A percentile compares a stretch with the other conserved stretches of the same genome.
Evolutionary conservation across 2,888 invertebrate genomes (phyloP).

Genomic region (Melanostoma mellinum): DNA sequence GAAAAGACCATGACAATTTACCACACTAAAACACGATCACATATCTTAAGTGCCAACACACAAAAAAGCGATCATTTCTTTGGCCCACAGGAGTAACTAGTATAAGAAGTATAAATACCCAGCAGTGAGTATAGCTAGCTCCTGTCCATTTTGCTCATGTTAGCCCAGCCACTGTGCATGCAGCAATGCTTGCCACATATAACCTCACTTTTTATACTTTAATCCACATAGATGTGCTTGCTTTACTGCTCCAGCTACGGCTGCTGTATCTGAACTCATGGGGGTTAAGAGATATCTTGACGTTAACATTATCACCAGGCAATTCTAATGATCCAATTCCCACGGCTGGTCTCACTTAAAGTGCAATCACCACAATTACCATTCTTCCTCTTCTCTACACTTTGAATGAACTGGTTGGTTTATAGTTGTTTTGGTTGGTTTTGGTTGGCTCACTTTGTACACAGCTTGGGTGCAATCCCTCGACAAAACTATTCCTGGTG

Average conservation of each 20-base stretch:
- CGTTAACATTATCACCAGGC: constrained; percentile 73
- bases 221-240: constrained; percentile 26
- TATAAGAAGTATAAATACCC: constrained; percentile 15
- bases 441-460: constrained; percentile 18
- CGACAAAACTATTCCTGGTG: constrained; percentile 54
- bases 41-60: constrained; percentile 68
- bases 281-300: constrained; percentile 73
- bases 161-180: constrained; percentile 43
- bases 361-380: constrained; percentile 72
- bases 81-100: constrained; percentile 44
- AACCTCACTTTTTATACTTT: constrained; percentile 33
- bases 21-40: constrained; percentile 70
- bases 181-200: constrained; percentile 59
- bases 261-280: constrained; percentile 60
- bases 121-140: constrained; percentile 30
- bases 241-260: constrained; percentile 18
- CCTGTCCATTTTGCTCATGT: constrained; percentile 65
- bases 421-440: constrained; percentile 1
- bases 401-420: constrained; percentile 52
- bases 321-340: constrained; percentile 82
- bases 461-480: constrained; percentile 51
- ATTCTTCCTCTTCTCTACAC: constrained; percentile 55
- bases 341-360: constrained; percentile 76
- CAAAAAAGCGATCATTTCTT: constrained; percentile 64
- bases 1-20: constrained; percentile 70